Evolutionary conservation across 2,113 vertebrate genomes (phyloP).

Genomic region (Colaptes auratus): DNA sequence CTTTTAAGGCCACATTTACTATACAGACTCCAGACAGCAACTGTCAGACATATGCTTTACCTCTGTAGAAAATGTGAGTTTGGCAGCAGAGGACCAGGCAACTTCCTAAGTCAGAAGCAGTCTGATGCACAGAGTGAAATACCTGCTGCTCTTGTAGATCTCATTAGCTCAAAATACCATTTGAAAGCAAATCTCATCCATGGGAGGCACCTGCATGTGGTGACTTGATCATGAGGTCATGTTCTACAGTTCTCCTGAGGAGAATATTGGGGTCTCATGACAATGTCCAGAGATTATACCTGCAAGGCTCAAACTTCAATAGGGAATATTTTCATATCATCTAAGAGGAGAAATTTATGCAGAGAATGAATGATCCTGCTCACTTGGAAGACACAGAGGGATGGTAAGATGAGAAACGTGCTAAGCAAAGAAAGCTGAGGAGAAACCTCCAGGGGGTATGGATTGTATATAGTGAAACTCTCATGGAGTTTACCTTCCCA

Average conservation of each 20-base stretch:
- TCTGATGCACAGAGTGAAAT: not conserved
- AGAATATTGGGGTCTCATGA: not conserved
- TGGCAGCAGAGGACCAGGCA: not conserved
- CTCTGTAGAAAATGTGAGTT: not conserved
- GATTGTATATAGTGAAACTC: accelerated
- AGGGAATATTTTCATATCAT: not conserved
- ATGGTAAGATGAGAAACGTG: no score
- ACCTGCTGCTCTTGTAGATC: not conserved
- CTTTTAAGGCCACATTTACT: conserved; percentile 4
- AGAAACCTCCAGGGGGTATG: not conserved
- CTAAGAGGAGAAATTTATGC: not conserved
- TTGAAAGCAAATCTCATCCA: not conserved
- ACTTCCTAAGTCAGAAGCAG: not conserved
- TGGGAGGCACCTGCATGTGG: not conserved
- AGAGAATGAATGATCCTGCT: not conserved
- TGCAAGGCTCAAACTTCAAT: not conserved
- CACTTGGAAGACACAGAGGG: accelerated
- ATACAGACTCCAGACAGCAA: not conserved
- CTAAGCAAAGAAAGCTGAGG: not conserved
- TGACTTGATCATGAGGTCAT: not conserved
- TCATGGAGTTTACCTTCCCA: not conserved
- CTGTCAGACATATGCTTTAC: not conserved
- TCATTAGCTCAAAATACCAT: not conserved
- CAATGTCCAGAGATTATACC: not conserved
- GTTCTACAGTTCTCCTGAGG: not conserved